These are phyloP conservation scores for Gorsachius magnificus DNA, from an alignment of 2,797 vertebrate species.

Conservation along the genomic window DNA sequence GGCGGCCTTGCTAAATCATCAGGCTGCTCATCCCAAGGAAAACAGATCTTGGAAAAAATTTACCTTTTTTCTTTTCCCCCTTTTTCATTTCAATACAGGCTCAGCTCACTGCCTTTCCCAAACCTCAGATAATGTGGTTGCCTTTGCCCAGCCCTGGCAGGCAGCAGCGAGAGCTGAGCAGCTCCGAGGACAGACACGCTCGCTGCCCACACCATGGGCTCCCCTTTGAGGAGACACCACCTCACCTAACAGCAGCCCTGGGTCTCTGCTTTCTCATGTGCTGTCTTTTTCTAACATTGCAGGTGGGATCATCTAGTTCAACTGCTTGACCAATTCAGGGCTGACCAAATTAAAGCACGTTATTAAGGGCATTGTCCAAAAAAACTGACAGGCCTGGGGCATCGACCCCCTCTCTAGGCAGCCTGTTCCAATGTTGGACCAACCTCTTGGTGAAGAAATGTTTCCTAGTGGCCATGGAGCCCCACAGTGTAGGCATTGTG, in stretches of 20 bases:
- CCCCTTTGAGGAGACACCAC: neutral
- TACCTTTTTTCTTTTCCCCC: neutral
- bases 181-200: rapidly evolving
- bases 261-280: neutral
- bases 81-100: neutral
- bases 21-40: neutral
- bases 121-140: neutral
- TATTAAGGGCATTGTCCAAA: too few relatives aligned
- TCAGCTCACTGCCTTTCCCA: neutral
- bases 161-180: neutral
- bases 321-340: too few relatives aligned
- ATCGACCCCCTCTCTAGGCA: too few relatives aligned
- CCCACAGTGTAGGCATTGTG: neutral
- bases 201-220: rapidly evolving
- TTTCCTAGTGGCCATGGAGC: neutral
- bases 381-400: too few relatives aligned
- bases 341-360: too few relatives aligned
- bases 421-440: too few relatives aligned
- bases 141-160: neutral
- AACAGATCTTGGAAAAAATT: neutral
- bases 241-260: neutral
- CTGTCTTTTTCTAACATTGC: neutral
- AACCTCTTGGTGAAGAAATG: too few relatives aligned
- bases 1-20: neutral
- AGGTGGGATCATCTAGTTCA: neutral